Base-by-base conservation (phyloP, 2,888 invertebrate genomes). In the Erebia palarica region DNA sequence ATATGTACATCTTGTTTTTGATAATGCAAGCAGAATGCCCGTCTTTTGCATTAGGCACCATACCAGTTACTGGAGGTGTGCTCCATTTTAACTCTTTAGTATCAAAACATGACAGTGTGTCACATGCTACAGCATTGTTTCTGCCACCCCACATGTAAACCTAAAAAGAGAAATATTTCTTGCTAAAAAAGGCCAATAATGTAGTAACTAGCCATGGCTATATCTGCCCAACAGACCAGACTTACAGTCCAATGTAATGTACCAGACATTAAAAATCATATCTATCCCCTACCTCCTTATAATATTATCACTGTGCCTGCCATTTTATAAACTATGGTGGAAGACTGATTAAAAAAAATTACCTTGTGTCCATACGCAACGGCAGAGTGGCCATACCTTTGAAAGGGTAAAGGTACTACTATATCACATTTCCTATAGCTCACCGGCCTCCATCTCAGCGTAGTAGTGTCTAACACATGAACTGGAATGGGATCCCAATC, bases 71-170 rank as follows among this genome's bases (percentile, higher is more conserved):
- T 59, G 85, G 75, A 11, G 96, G 96, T 1, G 94, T 94, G 18
- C 94, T 94, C 97, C 97, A 97, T 80, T 94, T 93, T 51, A 95
- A 89, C 69, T 93, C 95, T 78, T 94, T 94, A 11, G 97, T 96
- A 86, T 98, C 96, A 84, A 97, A 98, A 81, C 96, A 96, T 82
- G 96, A 97, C 0, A 99, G 92, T 36, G 94, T 95, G 80, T 96
- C 96, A 88, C 97, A 98, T 8, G 97, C 96, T 47, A 95, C 95
- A 44, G 87, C 95, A 86, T 98, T 98, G 86, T 98, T 98, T 75
- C 98, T 94, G 3, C 98, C 98, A 65, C 99, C 98, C 98, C 98
- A 99, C 80, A 99, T 95, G 82, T 96, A 97, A 14, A 97, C 95
- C 94, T 94, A 79, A 82, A 77, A 79, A 57, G 42, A 51, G 36